Conservation (phyloP, 2,797 vertebrate genomes). For the Falco biarmicus region DNA sequence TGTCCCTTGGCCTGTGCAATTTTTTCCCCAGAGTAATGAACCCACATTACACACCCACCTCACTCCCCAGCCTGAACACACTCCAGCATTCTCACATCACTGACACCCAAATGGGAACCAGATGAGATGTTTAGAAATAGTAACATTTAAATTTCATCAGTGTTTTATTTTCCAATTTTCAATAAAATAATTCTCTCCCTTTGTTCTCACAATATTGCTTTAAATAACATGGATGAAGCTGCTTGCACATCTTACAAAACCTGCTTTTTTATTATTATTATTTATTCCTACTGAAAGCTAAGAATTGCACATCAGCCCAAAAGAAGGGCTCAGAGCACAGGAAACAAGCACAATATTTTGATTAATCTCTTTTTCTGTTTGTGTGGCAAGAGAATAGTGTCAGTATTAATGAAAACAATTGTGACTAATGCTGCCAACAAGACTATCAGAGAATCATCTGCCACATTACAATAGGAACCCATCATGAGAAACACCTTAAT, state of each 20-base stretch:
- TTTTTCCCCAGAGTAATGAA: neutral
- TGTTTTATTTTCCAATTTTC: neutral
- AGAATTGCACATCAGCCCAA: neutral
- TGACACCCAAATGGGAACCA: neutral
- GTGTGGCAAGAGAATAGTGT: slow-evolving; percentile 39
- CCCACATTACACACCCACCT: rapidly evolving
- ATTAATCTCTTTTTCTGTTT: slow-evolving; percentile 22
- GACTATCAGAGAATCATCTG: slow-evolving; percentile 20
- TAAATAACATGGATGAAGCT: neutral
- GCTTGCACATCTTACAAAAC: neutral
- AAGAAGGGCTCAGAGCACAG: neutral
- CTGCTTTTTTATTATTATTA: neutral
- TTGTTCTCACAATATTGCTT: neutral
- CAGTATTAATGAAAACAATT: slow-evolving; percentile 58
- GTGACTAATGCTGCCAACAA: slow-evolving; percentile 30
- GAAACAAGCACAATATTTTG: slow-evolving; percentile 32
- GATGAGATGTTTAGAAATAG: neutral
- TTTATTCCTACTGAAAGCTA: neutral
- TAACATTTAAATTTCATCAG: neutral
- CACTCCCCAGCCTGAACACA: neutral
- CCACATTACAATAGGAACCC: neutral
- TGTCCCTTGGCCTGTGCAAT: neutral
- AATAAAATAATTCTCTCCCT: neutral
- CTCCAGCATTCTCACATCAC: neutral
- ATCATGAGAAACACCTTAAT: slow-evolving; percentile 49